These are phyloP conservation scores for Punctoribates punctum DNA, from an alignment of 2,888 invertebrate genomes.

Conservation along the genomic window DNA sequence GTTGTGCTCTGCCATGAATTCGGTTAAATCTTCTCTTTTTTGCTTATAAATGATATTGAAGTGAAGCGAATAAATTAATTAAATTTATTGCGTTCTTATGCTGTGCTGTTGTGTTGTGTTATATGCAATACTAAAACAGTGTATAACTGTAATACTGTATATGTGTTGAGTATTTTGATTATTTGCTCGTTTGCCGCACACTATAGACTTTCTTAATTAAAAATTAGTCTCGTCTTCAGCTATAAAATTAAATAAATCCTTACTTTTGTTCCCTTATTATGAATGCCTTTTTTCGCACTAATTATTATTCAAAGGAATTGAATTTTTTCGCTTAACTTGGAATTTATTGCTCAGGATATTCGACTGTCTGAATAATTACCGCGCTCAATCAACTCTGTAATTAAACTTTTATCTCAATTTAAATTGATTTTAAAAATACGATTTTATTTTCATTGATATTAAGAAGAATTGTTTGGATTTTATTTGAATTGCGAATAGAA, in stretches of 20 bases:
- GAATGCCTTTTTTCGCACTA: not conserved
- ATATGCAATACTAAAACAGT: not conserved
- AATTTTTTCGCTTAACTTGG: too few relatives aligned
- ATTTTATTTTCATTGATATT: too few relatives aligned
- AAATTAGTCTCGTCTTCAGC: constrained; percentile 25
- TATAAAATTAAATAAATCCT: not conserved
- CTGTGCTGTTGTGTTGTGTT: not conserved
- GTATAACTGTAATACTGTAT: not conserved
- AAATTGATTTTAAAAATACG: too few relatives aligned
- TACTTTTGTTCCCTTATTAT: not conserved
- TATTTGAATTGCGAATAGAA: too few relatives aligned
- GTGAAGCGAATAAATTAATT: constrained; percentile 30
- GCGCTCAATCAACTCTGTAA: too few relatives aligned
- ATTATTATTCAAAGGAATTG: too few relatives aligned
- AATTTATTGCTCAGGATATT: too few relatives aligned
- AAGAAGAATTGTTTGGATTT: too few relatives aligned
- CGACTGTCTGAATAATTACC: too few relatives aligned
- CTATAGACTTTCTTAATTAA: constrained; percentile 27
- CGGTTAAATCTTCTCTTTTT: not conserved
- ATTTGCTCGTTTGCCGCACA: constrained; percentile 24
- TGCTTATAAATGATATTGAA: not conserved
- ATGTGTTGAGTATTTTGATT: constrained; percentile 11
- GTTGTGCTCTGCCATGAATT: not conserved
- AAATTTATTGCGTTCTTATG: constrained; percentile 20
- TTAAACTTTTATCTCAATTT: too few relatives aligned